Percentiles rank a stretch among this genome's conserved stretches.
phyloP scores from a whole-genome alignment of 2,113 vertebrate species.

The Calonectris borealis region DNA sequence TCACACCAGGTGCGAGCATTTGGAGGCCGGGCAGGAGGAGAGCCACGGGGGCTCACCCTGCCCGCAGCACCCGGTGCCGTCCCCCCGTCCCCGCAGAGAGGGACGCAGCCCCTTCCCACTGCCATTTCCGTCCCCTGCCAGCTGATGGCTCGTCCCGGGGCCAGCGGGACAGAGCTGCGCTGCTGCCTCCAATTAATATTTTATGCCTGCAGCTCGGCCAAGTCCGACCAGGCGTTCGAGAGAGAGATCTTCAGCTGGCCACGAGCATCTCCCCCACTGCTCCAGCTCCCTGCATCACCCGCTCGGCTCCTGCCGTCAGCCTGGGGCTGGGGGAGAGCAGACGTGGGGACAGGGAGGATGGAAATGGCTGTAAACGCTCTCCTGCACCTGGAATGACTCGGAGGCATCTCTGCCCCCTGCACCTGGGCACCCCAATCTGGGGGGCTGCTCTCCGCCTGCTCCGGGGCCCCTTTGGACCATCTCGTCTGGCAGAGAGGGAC shows the following conservation, averaged over 20 bases:
- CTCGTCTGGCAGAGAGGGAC: neutral
- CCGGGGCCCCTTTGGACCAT: neutral
- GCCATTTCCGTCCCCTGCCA: neutral
- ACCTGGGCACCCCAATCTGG: fast-evolving
- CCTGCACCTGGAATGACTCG: neutral
- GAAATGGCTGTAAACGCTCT: neutral
- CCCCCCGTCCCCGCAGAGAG: neutral
- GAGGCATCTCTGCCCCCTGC: neutral
- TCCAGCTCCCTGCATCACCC: neutral
- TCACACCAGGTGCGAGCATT: neutral
- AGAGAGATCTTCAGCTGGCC: neutral
- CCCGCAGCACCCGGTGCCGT: neutral
- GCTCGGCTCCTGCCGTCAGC: fast-evolving
- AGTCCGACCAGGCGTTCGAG: fast-evolving
- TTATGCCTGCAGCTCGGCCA: neutral
- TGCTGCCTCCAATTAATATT: neutral
- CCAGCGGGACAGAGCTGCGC: neutral
- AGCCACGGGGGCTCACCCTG: fast-evolving
- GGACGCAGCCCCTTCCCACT: neutral
- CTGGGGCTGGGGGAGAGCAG: neutral
- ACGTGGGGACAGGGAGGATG: neutral
- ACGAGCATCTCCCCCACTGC: neutral
- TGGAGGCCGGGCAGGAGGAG: neutral
- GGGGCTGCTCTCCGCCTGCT: neutral
- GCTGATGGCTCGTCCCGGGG: neutral